Evolutionary conservation across 2,888 invertebrate species (phyloP), one percentile per base, ranked within the genome.

Genomic region (Folsomia candida): DNA sequence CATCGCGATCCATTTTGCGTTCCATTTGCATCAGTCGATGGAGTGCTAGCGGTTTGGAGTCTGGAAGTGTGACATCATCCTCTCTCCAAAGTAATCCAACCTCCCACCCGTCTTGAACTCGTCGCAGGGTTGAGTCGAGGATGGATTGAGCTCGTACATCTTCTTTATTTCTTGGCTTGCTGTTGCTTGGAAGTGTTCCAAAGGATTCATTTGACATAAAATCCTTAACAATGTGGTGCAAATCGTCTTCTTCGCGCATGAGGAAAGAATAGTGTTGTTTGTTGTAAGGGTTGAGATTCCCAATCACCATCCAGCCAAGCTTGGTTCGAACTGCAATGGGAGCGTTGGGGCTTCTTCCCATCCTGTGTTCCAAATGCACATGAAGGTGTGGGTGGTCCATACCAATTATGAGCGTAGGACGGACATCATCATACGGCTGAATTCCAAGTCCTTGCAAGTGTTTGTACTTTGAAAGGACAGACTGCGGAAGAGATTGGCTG

Each of bases 291-390:
- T 28, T n/a, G 1, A 18, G 25, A n/a, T 29, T 67, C 28, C 73
- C 75, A 28, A 54, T 54, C 3, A 73, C 1, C 3, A 60, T 58
- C 69, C 70, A 73, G 24, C 75, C 73, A 11, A 75, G 28, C 26
- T 37, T 37, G 0, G 69, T 69, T 22, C 20, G 14, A 0, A 61
- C 61, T 1, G 62, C 28, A 6, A 69, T 29, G 4, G 71, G 73
- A 57, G 67, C 64, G 24, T 54, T 37, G n/a, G n/a, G n/a, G 11
- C 1, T 20, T 1, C 71, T 71, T 20, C 68, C 69, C n/a, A 58
- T 37, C 2, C 47, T 57, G 2, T 67, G 47, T 51, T 71, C 54
- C 0, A 18, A 4, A 2, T 68, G 11, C 2, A 58, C 14, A 0
- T 59, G 64, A 26, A 74, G 26, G 11, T 69, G 26, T 20, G 18